phyloP scores from a whole-genome alignment of 2,888 invertebrate genomes.

The Metallyticus violacea region DNA sequence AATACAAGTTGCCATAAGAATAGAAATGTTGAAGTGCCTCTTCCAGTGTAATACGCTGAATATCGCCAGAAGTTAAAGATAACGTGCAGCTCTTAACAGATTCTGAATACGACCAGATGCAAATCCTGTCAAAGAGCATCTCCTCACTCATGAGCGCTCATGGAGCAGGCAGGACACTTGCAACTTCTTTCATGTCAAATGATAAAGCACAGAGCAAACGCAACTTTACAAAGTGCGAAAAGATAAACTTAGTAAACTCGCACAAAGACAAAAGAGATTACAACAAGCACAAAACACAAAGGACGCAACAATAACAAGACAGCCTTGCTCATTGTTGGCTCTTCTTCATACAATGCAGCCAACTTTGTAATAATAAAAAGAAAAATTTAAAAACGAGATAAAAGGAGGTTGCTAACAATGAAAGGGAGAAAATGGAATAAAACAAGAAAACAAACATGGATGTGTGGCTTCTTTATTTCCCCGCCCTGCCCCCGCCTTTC shows the following conservation, averaged over 20 bases:
- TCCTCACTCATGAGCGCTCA: not conserved
- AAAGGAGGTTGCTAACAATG: slow-evolving; percentile 19
- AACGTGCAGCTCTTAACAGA: too few relatives aligned
- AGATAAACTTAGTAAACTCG: not conserved
- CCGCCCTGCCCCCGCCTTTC: not conserved
- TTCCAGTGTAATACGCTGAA: too few relatives aligned
- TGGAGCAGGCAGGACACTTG: not conserved
- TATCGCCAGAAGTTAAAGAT: too few relatives aligned
- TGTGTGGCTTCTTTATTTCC: not conserved
- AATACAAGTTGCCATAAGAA: too few relatives aligned
- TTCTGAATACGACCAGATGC: too few relatives aligned
- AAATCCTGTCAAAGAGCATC: not conserved
- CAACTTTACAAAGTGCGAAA: not conserved
- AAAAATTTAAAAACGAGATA: slow-evolving; percentile 15
- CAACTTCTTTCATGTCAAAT: not conserved
- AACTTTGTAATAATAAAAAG: not conserved
- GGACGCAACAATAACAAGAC: not conserved
- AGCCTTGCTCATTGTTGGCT: not conserved
- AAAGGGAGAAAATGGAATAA: slow-evolving; percentile 15
- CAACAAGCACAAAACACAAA: not conserved
- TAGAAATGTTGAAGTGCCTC: too few relatives aligned
- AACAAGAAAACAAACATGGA: slow-evolving; percentile 16
- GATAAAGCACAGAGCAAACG: not conserved
- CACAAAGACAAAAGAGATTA: not conserved
- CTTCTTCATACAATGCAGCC: not conserved